Conservation (phyloP, 2,113 vertebrate genomes). For the Podilymbus podiceps region DNA sequence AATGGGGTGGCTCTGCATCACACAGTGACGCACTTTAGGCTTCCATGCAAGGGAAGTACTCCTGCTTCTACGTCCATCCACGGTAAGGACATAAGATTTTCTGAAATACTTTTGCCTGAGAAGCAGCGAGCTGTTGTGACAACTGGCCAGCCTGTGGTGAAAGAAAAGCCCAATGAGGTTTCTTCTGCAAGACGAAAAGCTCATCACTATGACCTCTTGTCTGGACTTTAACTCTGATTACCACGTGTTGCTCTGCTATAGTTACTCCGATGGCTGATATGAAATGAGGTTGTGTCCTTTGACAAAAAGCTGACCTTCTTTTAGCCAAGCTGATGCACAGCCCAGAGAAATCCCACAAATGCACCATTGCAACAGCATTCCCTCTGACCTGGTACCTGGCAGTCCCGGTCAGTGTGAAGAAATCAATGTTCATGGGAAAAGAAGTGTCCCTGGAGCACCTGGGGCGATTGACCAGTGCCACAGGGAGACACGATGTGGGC, state of each 20-base stretch:
- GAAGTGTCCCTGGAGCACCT: not conserved
- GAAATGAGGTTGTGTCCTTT: not conserved
- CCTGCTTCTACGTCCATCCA: not conserved
- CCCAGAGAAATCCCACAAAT: not conserved
- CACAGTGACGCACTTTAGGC: not conserved
- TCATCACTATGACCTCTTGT: not conserved
- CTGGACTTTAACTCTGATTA: not conserved
- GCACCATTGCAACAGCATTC: not conserved
- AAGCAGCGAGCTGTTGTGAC: not conserved
- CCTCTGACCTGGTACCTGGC: not conserved
- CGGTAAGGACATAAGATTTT: not conserved
- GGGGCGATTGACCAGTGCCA: not conserved
- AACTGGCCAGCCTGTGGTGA: not conserved
- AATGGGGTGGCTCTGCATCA: not conserved
- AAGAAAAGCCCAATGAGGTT: not conserved
- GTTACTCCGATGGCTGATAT: not conserved
- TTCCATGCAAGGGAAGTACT: not conserved
- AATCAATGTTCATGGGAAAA: not conserved
- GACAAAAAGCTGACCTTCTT: not conserved
- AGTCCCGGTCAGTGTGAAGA: not conserved
- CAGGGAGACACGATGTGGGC: fast-evolving
- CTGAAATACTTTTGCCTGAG: not conserved
- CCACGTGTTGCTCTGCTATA: not conserved
- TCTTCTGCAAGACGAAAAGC: not conserved
- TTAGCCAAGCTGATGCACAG: not conserved